Base-by-base conservation (phyloP, 2,888 invertebrate species). In the Rhagonycha lutea region DNA sequence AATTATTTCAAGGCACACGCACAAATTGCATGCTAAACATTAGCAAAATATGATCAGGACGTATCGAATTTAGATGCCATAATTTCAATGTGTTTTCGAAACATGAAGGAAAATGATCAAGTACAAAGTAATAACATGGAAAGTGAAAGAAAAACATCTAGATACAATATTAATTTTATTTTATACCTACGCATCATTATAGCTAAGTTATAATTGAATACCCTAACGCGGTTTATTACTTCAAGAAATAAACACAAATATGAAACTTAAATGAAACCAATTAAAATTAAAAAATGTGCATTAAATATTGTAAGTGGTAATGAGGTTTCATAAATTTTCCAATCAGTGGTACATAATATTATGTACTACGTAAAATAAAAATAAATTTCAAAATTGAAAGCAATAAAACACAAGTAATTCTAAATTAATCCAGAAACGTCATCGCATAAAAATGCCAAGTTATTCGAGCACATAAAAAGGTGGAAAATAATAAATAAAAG, bases 401-500 rank as follows among this genome's bases (percentile, higher is more conserved):
- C 77, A 79, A 78, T 80, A 78, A 81, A 82, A 81, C 75, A 62
- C 75, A 68, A 79, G 81, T 81, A 82, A 82, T 81, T 82, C 79
- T 80, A 83, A 83, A 82, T 83, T 82, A 83, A 82, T 83, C 82
- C 82, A 80, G 80, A 82, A 82, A 81, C 80, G 82, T 82, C 82
- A 81, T 81, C 82, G 77, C 72, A 79, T 80, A 79, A 81, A 82
- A 80, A 80, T 76, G 76, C 77, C 73, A 72, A 74, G 79, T 76
- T 79, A 77, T 77, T 79, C 75, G 77, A 79, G 74, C 77, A 79
- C 76, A 79, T 78, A 78, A 82, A 81, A 82, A 82, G 80, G 81
- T 83, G 82, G 81, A 73, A 79, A 81, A 79, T 80, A 83, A 84
- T 84, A 84, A 85, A 85, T 84, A 83, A 83, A 84, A 83, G 83